Evolutionary conservation across 2,888 invertebrate species (phyloP).

Genomic region (Ectemnius lituratus): DNA sequence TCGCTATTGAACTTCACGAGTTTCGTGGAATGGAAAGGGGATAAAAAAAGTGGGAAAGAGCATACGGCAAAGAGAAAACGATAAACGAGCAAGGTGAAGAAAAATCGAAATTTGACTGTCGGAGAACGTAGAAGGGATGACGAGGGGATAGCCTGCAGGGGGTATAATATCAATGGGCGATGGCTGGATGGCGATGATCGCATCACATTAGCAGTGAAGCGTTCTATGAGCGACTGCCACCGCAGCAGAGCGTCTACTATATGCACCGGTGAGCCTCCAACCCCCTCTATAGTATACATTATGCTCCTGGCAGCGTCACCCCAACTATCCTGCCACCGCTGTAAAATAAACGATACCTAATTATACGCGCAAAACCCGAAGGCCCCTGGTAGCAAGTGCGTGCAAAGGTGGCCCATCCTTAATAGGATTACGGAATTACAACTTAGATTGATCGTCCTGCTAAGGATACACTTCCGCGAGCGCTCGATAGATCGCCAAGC

Average conservation of each 20-base stretch:
- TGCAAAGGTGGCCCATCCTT: slow-evolving; percentile 62
- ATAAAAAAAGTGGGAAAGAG: too few species aligned
- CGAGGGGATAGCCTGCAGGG: slow-evolving; percentile 37
- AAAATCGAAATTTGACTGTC: not conserved
- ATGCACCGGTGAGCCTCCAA: slow-evolving; percentile 23
- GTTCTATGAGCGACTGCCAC: slow-evolving; percentile 74
- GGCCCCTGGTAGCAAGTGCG: slow-evolving; percentile 66
- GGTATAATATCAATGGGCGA: slow-evolving; percentile 71
- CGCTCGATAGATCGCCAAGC: not conserved
- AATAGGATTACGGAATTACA: slow-evolving; percentile 70
- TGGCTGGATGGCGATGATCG: slow-evolving; percentile 72
- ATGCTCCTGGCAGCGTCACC: slow-evolving; percentile 54
- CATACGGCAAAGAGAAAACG: too few species aligned
- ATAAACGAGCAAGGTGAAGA: slow-evolving; percentile 13
- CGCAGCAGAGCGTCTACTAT: slow-evolving; percentile 25
- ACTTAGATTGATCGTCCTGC: slow-evolving; percentile 65
- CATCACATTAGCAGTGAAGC: slow-evolving; percentile 75
- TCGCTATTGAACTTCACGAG: not conserved
- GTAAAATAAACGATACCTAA: slow-evolving; percentile 77
- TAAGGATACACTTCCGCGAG: not conserved
- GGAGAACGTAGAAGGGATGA: slow-evolving; percentile 29
- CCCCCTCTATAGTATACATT: slow-evolving; percentile 33
- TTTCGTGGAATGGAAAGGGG: too few species aligned
- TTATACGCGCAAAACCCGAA: slow-evolving; percentile 69
- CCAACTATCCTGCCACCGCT: slow-evolving; percentile 61